Base-by-base conservation (phyloP, 2,113 vertebrate genomes). In the Okapia johnstoni region DNA sequence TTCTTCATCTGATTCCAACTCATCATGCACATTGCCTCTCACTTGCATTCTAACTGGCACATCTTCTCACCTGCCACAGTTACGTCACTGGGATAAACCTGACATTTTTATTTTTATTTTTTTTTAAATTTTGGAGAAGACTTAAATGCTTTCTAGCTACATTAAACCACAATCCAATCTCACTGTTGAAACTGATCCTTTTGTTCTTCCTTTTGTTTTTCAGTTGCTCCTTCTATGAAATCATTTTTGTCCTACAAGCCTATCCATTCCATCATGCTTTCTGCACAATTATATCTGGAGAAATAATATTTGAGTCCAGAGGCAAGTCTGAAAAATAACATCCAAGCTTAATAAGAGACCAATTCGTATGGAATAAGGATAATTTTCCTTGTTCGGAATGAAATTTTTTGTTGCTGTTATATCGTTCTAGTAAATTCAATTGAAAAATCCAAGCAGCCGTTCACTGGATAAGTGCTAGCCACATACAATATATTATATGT, bases 271-370 rank as follows among this genome's bases (percentile, higher is more conserved):
- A 94, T 89, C 66, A 57, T 40, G 25, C 23, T 91, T 92, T 91
- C 85, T 89, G 15, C 9, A 84, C 0, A 0, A 50, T 88, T 96
- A 23, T 79, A 48, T 84, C 88, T 95, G 40, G 26, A 94, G 52
- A 96, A 92, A 57, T 91, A 76, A 96, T 84, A 94, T 80, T 86
- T 58, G 61, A 86, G 61, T 96, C 30, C 83, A 89, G 46, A 91
- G 88, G n/a, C n/a, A 91, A 94, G 43, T 83, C 93, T 95, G 46
- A n/a, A 77, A 97, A 93, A 88, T 88, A 97, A 89, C 26, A 94
- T 73, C 28, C 4, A 80, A 88, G 50, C 85, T 91, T 97, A 95
- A 89, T 79, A 97, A 94, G 61, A 92, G 54, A 96, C 61, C 76
- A 85, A 16, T 4, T 96, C 33, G 25, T 55, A 0, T 80, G 46